A percentile compares a stretch with the other conserved stretches of the same genome.
Conservation (phyloP, 35 echinoderm and acorn worm genomes). For the Holothuria glaberrima region DNA sequence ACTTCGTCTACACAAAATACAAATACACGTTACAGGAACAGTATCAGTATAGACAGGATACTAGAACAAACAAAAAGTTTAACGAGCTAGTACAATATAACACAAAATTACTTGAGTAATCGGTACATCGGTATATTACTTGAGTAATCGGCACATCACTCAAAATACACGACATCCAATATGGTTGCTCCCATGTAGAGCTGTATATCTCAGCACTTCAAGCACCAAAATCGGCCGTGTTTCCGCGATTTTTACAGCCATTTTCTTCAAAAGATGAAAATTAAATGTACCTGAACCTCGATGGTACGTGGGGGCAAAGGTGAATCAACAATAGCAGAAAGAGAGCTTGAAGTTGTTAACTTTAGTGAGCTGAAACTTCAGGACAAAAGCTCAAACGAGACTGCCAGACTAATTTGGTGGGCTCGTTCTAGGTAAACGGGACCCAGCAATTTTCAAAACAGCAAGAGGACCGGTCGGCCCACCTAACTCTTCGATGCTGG, state of each 20-base stretch:
- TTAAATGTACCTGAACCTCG: slow-evolving; percentile 14
- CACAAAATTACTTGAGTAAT: too few relatives aligned
- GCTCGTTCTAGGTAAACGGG: slow-evolving; percentile 25
- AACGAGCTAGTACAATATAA: too few relatives aligned
- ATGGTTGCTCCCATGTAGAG: slow-evolving; percentile 4
- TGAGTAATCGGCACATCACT: too few relatives aligned
- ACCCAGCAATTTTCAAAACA: slow-evolving; percentile 43
- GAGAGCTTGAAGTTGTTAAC: slow-evolving; percentile 16
- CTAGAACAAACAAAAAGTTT: too few relatives aligned
- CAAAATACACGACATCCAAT: neutral
- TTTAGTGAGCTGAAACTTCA: neutral
- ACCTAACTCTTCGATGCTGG: slow-evolving; percentile 14
- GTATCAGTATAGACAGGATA: too few relatives aligned
- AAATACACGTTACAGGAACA: too few relatives aligned
- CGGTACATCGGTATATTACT: too few relatives aligned
- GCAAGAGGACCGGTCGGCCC: slow-evolving; percentile 15
- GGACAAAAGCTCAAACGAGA: slow-evolving; percentile 18
- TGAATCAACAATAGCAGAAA: slow-evolving; percentile 5
- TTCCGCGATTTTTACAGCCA: neutral
- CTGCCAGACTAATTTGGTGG: slow-evolving; percentile 55
- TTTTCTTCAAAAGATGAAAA: neutral
- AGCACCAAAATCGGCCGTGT: slow-evolving; percentile 10
- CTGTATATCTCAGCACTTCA: neutral
- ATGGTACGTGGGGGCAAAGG: neutral
- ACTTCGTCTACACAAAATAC: too few relatives aligned